Evolutionary conservation across 2,797 vertebrate genomes (phyloP), one percentile per base, ranked within the genome.

Genomic region (Micromesistius poutassou): DNA sequence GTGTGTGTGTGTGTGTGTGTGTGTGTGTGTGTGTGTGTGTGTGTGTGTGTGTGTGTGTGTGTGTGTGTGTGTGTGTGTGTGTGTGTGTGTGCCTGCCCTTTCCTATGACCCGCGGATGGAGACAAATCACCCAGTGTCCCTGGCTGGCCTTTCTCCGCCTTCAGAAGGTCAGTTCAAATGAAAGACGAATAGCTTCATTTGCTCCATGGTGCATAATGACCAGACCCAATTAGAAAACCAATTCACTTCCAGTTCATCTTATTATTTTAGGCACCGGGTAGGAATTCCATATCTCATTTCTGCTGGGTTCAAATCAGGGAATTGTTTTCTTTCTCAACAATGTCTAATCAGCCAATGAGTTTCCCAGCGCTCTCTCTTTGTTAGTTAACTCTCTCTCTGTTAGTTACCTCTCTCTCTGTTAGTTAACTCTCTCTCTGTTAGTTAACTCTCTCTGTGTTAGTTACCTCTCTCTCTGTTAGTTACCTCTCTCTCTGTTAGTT

Each of bases 41-140:
- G 68, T 76, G 76, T 5, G n/a, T 50, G 75, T 62, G 70, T 79
- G 25, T 33, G 78, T 82, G 79, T 86, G 83, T 40, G 35, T 40
- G 72, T 40, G 35, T 38, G 33, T 73, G 72, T 38, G 72, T 81
- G 5, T 2, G 30, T 75, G 74, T 82, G 40, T 76, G 75, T 71
- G 33, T 13, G 46, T 14, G 66, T 73, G 36, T 77, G 77, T 74
- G 73, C 2, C 4, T 74, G 79, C 13, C 78, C 81, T 79, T 82
- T 85, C 77, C 68, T 62, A 66, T 87, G 81, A 90, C 84, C 85
- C 81, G 83, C 84, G 87, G 74, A 83, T 86, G 79, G 83, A 89
- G 84, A 90, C 85, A 83, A 86, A 89, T 88, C 68, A n/a, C 78
- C 82, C 78, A 10, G 46, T 3, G 0, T 36, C 74, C 73, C 35